phyloP scores from a whole-genome alignment of 2,797 vertebrate species.

The Tadarida brasiliensis region DNA sequence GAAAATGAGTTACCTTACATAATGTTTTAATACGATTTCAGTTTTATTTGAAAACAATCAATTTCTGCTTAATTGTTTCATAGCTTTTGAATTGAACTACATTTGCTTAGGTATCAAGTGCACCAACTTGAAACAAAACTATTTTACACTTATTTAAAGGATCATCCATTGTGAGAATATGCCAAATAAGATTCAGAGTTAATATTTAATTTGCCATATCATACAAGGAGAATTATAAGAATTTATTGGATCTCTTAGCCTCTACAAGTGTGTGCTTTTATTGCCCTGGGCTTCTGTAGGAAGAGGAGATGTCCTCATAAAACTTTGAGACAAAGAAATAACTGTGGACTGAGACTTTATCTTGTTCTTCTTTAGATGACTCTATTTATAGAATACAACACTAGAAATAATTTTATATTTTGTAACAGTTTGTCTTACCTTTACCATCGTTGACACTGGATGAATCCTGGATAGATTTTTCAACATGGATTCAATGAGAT shows the following conservation, averaged over 20 bases:
- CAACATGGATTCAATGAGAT: constrained; percentile 95
- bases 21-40: background rate
- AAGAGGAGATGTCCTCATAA: background rate
- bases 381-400: background rate
- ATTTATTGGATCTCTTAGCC: background rate
- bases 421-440: constrained; percentile 87
- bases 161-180: background rate
- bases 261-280: background rate
- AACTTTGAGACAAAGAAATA: background rate
- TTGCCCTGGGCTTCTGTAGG: background rate
- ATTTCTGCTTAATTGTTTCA: background rate
- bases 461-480: constrained; percentile 95
- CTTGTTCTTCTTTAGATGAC: background rate
- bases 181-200: background rate
- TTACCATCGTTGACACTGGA: constrained; percentile 97
- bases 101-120: background rate
- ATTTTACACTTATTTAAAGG: background rate
- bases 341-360: background rate
- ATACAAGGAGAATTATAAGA: constrained; percentile 5
- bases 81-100: constrained; percentile 18
- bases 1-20: background rate
- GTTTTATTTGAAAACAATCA: background rate
- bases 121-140: background rate
- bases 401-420: background rate
- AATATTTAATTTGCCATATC: background rate